Base-by-base conservation (phyloP, 2,113 vertebrate genomes). In the Chrysochloris asiatica region DNA sequence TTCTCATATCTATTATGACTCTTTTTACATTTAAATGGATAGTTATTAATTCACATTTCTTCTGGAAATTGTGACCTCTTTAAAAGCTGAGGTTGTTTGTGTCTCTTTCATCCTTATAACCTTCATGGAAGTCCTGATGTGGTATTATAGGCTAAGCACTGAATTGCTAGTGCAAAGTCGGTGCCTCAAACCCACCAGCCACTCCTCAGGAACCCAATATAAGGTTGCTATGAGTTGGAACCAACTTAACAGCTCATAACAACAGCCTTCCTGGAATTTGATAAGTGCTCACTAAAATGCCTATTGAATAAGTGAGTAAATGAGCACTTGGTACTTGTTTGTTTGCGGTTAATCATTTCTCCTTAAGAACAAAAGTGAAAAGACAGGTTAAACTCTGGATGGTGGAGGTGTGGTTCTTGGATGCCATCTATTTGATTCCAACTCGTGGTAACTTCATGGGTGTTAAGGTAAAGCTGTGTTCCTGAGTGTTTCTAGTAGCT, bases 271-370 rank as follows among this genome's bases (percentile, higher is more conserved):
- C n/a, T n/a, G n/a, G n/a, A n/a, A n/a, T n/a, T n/a, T n/a, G n/a
- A n/a, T n/a, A 92, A 50, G 8, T 26, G 43, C 52, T 81, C 75
- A 77, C 30, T 77, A 72, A 72, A 92, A 90, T 85, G 26, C 26
- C 45, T 80, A 52, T 36, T 77, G 75, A 65, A n/a, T 21, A 73
- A 86, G 43, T 71, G 43, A 87, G 33, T 47, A 71, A 50, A 33
- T 38, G 36, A 72, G 43, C 7, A 19, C 43, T 17, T 73, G 14
- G 36, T 1, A 77, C 6, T n/a, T n/a, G 4, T 45, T 50, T 72
- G 19, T 71, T 69, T 87, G 50, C 56, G 78, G 33, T 54, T 43
- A 83, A 36, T 14, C 17, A 38, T 33, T 61, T 76, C 38, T 89
- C 30, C 84, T 89, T 72, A 83, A 72, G 41, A 75, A 86, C 24